phyloP scores from a whole-genome alignment of 1,140 invertebrate genomes.

The Sipha flava region DNA sequence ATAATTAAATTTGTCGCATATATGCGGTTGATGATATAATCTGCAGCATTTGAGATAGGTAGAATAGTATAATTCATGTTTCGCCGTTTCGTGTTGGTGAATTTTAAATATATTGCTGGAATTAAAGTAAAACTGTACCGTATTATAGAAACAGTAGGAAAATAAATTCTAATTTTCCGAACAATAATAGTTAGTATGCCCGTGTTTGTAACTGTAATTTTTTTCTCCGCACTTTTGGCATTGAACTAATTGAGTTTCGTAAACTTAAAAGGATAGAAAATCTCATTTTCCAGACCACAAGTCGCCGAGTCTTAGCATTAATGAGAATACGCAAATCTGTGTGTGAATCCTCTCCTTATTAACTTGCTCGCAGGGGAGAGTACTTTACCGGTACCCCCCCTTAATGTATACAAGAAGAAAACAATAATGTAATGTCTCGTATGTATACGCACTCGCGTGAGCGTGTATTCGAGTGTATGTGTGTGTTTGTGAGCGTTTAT shows the following conservation, averaged over 20 bases:
- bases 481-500: constrained; percentile 13
- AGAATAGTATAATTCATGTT: no score
- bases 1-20: no score
- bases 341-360: background rate
- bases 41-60: no score
- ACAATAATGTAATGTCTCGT: constrained; percentile 25
- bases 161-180: background rate
- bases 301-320: background rate
- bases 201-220: background rate
- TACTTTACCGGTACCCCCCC: background rate
- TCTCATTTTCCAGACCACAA: constrained; percentile 28
- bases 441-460: no score
- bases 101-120: no score
- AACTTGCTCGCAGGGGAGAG: background rate
- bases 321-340: constrained; percentile 24
- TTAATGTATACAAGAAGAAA: background rate
- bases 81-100: no score
- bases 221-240: background rate
- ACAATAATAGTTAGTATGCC: background rate
- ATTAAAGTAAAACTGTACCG: no score
- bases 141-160: no score
- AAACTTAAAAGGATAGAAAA: constrained; percentile 7
- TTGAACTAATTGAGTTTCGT: background rate
- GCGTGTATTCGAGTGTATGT: background rate
- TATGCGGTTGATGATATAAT: no score